Percentiles rank a stretch among this genome's conserved stretches.
Evolutionary conservation across 2,888 invertebrate genomes (phyloP).

Genomic region (Apamea epomidion): DNA sequence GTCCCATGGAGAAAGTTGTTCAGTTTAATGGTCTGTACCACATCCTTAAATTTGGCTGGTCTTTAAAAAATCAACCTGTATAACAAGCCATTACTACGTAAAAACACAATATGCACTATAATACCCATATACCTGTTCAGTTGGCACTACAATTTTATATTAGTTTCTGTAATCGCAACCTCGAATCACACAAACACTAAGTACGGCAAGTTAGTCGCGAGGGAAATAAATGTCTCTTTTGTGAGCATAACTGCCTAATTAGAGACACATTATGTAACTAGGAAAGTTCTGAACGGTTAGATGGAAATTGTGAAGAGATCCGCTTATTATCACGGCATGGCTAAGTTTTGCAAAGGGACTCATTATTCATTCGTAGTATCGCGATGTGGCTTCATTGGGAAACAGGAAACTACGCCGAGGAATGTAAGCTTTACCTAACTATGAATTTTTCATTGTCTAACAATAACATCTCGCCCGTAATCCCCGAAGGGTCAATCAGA

Average conservation of each 20-base stretch:
- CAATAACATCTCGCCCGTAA: not conserved
- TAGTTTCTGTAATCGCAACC: constrained; percentile 66
- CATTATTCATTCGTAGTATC: constrained; percentile 54
- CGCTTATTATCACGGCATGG: constrained; percentile 36
- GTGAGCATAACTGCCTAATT: constrained; percentile 77
- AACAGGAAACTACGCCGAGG: constrained; percentile 17
- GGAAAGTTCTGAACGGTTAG: constrained; percentile 67
- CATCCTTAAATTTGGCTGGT: too few species aligned
- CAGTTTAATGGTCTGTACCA: too few species aligned
- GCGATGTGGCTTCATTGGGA: constrained; percentile 29
- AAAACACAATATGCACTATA: constrained; percentile 35
- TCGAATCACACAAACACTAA: constrained; percentile 72
- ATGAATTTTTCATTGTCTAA: constrained; percentile 6
- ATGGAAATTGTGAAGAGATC: constrained; percentile 64
- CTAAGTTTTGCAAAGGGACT: constrained; percentile 48
- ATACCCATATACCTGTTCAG: constrained; percentile 23
- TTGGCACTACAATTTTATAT: constrained; percentile 66
- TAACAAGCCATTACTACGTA: too few species aligned
- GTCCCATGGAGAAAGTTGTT: too few species aligned
- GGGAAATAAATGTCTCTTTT: constrained; percentile 78
- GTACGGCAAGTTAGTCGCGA: constrained; percentile 66
- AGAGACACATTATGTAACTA: constrained; percentile 75
- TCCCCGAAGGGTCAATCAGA: not conserved
- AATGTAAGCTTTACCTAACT: not conserved
- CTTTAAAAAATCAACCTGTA: too few species aligned